A percentile compares a stretch with the other conserved stretches of the same genome.
These are phyloP conservation scores for Lasioglossum morio DNA, from an alignment of 2,888 invertebrate species.

Conservation along the genomic window DNA sequence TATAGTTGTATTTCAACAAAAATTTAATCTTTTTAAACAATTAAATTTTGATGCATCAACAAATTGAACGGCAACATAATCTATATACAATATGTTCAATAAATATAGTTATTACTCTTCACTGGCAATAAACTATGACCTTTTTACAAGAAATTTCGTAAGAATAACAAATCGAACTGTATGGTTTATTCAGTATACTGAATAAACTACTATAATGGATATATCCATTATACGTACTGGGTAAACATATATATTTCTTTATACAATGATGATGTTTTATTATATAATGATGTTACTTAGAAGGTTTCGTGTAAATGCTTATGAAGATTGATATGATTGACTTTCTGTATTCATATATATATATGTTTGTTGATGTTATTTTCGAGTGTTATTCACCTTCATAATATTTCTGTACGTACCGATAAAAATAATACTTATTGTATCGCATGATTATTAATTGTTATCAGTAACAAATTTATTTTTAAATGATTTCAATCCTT, in stretches of 20 bases:
- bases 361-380: not conserved
- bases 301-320: not conserved
- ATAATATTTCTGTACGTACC: not conserved
- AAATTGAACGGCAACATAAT: not conserved
- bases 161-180: not conserved
- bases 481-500: not conserved
- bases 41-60: not conserved
- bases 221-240: not conserved
- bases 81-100: not conserved
- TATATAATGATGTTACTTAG: not conserved
- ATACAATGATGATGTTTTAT: not conserved
- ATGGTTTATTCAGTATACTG: not conserved
- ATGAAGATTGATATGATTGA: not conserved
- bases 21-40: constrained; percentile 3
- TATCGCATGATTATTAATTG: not conserved
- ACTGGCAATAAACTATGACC: not conserved
- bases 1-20: not conserved
- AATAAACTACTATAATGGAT: no score
- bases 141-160: not conserved
- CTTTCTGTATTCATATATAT: not conserved
- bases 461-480: not conserved
- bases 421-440: not conserved
- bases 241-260: not conserved
- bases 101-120: not conserved
- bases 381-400: not conserved